These are phyloP conservation scores for Ariolimax columbianus DNA, from an alignment of 2,888 invertebrate species.

Conservation along the genomic window DNA sequence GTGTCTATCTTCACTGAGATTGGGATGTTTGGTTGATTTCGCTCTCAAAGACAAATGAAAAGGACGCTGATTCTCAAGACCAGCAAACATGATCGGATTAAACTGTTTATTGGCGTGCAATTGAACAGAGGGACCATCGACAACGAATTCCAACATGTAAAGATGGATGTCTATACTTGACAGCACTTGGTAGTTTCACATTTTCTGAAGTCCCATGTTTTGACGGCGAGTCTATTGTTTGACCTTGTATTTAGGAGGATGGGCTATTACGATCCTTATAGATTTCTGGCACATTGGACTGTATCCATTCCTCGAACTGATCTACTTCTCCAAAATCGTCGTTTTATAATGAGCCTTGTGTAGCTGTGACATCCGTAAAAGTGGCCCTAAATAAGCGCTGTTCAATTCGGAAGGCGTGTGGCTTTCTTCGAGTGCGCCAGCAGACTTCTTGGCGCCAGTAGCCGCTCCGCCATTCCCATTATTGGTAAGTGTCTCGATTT, in stretches of 20 bases:
- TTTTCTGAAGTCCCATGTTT: not conserved
- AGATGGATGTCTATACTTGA: too few relatives aligned
- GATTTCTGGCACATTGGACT: not conserved
- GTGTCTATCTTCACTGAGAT: not conserved
- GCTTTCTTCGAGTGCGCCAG: too few relatives aligned
- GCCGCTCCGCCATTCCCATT: conserved; percentile 21
- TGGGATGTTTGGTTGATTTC: not conserved
- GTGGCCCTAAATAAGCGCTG: not conserved
- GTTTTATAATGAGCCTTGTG: not conserved
- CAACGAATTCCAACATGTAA: not conserved
- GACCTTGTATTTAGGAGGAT: not conserved
- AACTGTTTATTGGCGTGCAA: not conserved
- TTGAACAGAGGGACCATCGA: not conserved
- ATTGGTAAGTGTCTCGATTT: not conserved
- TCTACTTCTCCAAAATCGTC: not conserved
- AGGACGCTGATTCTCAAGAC: not conserved
- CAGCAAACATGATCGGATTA: not conserved
- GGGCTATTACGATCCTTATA: not conserved
- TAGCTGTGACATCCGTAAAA: not conserved
- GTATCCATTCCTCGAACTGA: conserved; percentile 25
- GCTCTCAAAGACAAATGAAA: not conserved
- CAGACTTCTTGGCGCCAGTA: not conserved
- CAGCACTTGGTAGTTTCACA: not conserved
- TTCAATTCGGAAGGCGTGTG: not conserved
- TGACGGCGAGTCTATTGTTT: not conserved